phyloP scores from a whole-genome alignment of 2,113 vertebrate genomes.

The Probosciger aterrimus region DNA sequence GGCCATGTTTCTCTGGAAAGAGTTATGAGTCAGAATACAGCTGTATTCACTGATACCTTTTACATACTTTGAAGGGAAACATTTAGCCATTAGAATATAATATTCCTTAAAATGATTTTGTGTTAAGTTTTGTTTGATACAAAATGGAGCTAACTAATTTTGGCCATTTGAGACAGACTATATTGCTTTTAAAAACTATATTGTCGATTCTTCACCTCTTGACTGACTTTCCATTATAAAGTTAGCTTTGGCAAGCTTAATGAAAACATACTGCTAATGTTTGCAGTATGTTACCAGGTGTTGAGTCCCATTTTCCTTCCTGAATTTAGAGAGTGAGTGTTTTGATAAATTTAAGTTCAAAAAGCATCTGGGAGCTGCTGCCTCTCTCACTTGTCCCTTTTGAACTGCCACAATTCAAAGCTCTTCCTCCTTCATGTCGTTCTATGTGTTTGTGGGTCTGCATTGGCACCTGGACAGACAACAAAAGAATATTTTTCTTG shows the following conservation, averaged over 20 bases:
- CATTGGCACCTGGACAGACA: background rate
- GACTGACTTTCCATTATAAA: background rate
- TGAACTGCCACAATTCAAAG: background rate
- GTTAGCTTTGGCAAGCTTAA: background rate
- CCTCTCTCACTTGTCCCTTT: background rate
- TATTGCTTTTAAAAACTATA: background rate
- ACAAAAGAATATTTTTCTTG: background rate
- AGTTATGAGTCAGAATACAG: background rate
- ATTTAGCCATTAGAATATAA: background rate
- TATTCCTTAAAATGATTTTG: background rate
- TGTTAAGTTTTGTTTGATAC: background rate
- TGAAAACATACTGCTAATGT: background rate
- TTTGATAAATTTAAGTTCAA: background rate
- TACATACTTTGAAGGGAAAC: background rate
- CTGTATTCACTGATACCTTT: background rate
- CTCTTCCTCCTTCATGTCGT: background rate
- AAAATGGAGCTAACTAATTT: background rate
- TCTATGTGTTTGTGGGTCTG: background rate
- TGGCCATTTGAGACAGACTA: background rate
- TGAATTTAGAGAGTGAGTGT: background rate
- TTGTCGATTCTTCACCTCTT: background rate
- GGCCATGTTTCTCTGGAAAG: background rate
- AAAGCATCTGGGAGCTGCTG: background rate
- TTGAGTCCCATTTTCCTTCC: background rate
- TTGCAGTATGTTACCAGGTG: background rate